phyloP scores from a whole-genome alignment of 2,797 vertebrate genomes.

The Capromys pilorides region DNA sequence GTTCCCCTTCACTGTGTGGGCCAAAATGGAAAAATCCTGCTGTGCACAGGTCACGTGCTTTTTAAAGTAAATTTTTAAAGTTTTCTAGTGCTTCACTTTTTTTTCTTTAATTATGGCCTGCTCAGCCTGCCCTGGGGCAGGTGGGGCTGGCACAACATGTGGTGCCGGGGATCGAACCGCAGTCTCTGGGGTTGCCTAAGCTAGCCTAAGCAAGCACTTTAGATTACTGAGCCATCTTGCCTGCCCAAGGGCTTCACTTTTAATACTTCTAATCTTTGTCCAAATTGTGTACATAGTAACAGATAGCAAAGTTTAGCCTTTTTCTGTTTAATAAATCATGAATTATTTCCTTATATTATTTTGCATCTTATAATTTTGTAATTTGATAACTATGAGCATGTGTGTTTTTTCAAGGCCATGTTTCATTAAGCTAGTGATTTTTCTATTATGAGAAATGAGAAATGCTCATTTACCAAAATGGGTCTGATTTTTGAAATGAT shows the following conservation, averaged over 20 bases:
- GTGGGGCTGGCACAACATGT: too few species aligned
- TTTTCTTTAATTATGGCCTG: too few species aligned
- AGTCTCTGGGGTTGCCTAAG: too few species aligned
- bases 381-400: background rate
- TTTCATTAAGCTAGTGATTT: constrained; percentile 12
- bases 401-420: background rate
- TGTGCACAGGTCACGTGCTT: background rate
- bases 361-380: constrained; percentile 22
- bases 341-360: background rate
- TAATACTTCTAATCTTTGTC: background rate
- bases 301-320: background rate
- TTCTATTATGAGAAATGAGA: constrained; percentile 7
- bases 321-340: background rate
- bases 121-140: too few species aligned
- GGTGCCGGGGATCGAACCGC: too few species aligned
- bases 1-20: background rate
- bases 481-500: constrained; percentile 33
- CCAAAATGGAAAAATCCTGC: background rate
- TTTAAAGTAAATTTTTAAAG: background rate
- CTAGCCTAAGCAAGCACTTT: too few species aligned
- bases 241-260: background rate
- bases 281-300: background rate
- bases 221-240: too few species aligned
- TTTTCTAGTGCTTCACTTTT: background rate
- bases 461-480: background rate